These are phyloP conservation scores for Ylistrum balloti DNA, from an alignment of 1,140 invertebrate genomes.

Conservation along the genomic window DNA sequence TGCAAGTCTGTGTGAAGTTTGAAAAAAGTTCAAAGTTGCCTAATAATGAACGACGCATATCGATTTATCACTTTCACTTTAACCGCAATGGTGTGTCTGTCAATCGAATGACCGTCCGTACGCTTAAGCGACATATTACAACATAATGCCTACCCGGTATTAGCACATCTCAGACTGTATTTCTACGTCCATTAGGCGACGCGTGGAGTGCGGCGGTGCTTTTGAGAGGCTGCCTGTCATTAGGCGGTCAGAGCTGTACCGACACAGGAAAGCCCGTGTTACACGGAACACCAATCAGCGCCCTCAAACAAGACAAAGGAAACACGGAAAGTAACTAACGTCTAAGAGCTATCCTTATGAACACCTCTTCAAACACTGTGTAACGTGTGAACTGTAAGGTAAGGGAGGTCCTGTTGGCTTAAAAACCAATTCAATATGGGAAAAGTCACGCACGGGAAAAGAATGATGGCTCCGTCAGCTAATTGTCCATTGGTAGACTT, in stretches of 20 bases:
- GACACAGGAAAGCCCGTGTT: neutral
- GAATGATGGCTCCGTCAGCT: neutral
- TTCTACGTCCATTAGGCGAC: neutral
- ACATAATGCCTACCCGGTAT: neutral
- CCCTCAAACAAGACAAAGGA: neutral
- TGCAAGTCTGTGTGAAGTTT: too few relatives aligned
- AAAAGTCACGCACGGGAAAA: neutral
- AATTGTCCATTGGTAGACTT: neutral
- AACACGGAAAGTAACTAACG: slow-evolving; percentile 1
- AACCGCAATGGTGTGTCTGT: too few relatives aligned
- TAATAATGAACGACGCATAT: too few relatives aligned
- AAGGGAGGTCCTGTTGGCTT: neutral
- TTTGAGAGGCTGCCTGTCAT: neutral
- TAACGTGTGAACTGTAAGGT: neutral
- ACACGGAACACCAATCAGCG: slow-evolving; percentile 24
- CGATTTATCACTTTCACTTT: too few relatives aligned
- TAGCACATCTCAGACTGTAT: neutral
- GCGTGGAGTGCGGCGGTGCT: neutral
- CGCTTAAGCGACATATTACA: too few relatives aligned
- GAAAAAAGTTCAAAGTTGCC: too few relatives aligned
- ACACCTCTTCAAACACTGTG: slow-evolving; percentile 14
- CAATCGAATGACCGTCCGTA: too few relatives aligned
- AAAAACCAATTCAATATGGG: neutral
- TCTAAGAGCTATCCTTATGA: neutral
- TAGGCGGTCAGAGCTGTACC: neutral